A percentile compares a stretch with the other conserved stretches of the same genome.
Evolutionary conservation across 2,113 vertebrate species (phyloP).

Genomic region (Pachypanchax playfairii): DNA sequence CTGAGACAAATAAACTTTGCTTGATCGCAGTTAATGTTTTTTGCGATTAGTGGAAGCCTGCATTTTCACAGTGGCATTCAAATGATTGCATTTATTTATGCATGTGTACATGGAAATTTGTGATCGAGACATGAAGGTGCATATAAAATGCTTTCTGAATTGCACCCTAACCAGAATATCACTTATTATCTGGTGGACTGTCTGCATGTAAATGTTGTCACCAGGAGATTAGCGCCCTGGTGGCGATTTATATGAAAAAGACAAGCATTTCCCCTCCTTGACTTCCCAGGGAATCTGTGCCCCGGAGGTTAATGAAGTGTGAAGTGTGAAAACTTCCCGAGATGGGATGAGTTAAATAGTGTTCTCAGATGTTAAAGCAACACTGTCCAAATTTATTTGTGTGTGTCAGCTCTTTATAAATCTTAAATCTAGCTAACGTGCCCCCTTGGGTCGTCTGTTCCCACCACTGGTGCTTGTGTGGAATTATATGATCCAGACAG

Average conservation of each 20-base stretch:
- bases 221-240: constrained; percentile 67
- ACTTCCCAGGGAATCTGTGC: constrained; percentile 89
- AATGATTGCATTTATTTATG: constrained; percentile 39
- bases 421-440: constrained; percentile 73
- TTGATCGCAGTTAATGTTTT: constrained; percentile 35
- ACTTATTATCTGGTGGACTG: constrained; percentile 57
- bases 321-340: constrained; percentile 98
- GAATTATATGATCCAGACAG: constrained; percentile 49
- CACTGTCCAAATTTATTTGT: constrained; percentile 81
- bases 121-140: constrained; percentile 41
- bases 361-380: constrained; percentile 90
- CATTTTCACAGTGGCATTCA: constrained; percentile 25
- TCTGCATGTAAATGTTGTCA: constrained; percentile 71
- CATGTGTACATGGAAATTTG: constrained; percentile 40
- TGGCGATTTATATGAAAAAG: constrained; percentile 77
- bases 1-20: constrained; percentile 38
- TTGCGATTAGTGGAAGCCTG: constrained; percentile 19
- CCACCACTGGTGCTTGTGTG: constrained; percentile 45
- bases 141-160: constrained; percentile 51
- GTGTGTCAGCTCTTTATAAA: constrained; percentile 73
- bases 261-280: constrained; percentile 68
- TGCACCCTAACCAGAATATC: constrained; percentile 47
- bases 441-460: constrained; percentile 57
- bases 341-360: constrained; percentile 86
- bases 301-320: constrained; percentile 94